phyloP scores from a whole-genome alignment of 2,888 invertebrate genomes.

The Polyommatus icarus region DNA sequence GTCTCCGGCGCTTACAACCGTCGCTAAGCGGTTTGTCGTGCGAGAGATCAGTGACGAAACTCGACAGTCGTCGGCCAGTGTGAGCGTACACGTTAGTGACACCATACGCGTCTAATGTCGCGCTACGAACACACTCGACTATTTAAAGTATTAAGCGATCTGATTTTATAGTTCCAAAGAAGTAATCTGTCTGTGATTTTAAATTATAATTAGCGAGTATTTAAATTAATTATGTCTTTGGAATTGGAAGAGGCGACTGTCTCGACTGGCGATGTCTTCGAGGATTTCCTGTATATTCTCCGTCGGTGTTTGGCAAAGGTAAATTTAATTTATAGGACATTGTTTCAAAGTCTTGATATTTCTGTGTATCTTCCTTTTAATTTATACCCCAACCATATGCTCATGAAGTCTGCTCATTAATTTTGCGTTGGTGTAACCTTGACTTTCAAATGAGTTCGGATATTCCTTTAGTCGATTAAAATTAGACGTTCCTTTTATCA shows the following conservation, averaged over 20 bases:
- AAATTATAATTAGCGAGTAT: constrained; percentile 49
- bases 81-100: constrained; percentile 54
- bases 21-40: constrained; percentile 55
- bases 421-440: constrained; percentile 3
- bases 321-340: constrained; percentile 65
- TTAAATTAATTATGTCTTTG: constrained; percentile 77
- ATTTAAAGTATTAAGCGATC: constrained; percentile 59
- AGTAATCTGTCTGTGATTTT: constrained; percentile 67
- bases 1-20: constrained; percentile 49
- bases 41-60: constrained; percentile 52
- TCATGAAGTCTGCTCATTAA: neutral
- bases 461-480: neutral
- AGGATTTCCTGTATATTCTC: constrained; percentile 86
- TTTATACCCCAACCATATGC: neutral
- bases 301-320: constrained; percentile 86
- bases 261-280: constrained; percentile 85
- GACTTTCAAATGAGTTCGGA: constrained; percentile 13
- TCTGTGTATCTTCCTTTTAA: neutral
- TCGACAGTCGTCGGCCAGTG: constrained; percentile 53
- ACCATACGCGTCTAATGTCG: constrained; percentile 49
- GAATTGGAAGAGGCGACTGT: constrained; percentile 83
- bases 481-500: neutral
- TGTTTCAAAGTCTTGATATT: constrained; percentile 6
- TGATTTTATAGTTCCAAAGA: constrained; percentile 67
- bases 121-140: constrained; percentile 55